Percentiles rank a stretch among this genome's conserved stretches.
These are phyloP conservation scores for Acleris emargana DNA, from an alignment of 2,888 invertebrate species.

Conservation along the genomic window DNA sequence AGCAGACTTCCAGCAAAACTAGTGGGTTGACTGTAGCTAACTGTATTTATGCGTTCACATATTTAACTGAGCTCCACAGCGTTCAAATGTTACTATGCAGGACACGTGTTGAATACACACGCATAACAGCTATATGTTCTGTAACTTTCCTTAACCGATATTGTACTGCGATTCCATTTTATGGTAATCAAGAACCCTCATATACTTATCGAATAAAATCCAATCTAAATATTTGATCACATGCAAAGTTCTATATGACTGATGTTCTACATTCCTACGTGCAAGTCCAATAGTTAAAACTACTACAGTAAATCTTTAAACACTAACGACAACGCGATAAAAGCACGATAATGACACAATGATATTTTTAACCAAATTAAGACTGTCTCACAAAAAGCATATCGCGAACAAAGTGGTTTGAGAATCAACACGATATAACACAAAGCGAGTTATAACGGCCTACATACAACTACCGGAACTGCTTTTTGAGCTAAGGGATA, in stretches of 20 bases:
- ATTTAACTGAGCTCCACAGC: conserved; percentile 16
- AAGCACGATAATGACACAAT: conserved; percentile 48
- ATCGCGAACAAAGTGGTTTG: conserved; percentile 70
- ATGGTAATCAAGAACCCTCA: conserved; percentile 6
- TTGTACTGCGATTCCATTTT: conserved; percentile 16
- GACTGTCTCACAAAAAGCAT: conserved; percentile 61
- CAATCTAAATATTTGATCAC: background rate
- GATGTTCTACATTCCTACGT: too few species aligned
- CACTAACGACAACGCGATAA: conserved; percentile 26
- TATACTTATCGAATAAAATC: background rate
- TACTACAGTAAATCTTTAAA: background rate
- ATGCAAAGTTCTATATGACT: background rate
- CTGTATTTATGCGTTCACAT: conserved; percentile 8
- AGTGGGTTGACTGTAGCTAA: conserved; percentile 7
- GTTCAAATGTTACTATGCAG: conserved; percentile 36
- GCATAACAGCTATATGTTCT: conserved; percentile 20
- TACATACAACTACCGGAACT: conserved; percentile 63
- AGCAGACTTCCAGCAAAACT: background rate
- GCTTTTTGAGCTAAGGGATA: conserved; percentile 45
- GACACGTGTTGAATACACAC: conserved; percentile 27
- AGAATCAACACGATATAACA: conserved; percentile 73
- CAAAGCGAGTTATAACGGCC: conserved; percentile 69
- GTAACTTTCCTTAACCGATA: conserved; percentile 31
- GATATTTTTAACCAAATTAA: conserved; percentile 47
- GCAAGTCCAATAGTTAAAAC: background rate